Percentiles rank a stretch among this genome's conserved stretches.
These are phyloP conservation scores for Xylocampa areola DNA, from an alignment of 2,888 invertebrate genomes.

Conservation along the genomic window DNA sequence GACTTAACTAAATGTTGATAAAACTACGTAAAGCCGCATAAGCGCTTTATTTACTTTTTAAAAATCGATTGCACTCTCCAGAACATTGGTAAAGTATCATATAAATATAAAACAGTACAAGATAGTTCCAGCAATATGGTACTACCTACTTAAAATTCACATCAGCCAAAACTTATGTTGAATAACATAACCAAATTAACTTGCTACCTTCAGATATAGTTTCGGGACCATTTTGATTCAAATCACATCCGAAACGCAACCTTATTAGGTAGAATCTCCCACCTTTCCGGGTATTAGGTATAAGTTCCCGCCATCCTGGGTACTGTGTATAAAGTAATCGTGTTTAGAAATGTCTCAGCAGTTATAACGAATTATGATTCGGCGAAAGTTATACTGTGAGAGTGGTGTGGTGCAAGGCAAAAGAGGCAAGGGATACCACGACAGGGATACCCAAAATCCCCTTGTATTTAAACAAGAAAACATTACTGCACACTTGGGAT, in stretches of 20 bases:
- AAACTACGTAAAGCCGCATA: no score
- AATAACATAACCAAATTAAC: slow-evolving; percentile 49
- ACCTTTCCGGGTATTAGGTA: no score
- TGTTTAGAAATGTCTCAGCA: slow-evolving; percentile 63
- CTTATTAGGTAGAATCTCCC: no score
- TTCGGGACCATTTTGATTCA: slow-evolving; percentile 51
- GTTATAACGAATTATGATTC: slow-evolving; percentile 70
- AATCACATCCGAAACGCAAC: slow-evolving; percentile 42
- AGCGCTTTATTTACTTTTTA: no score
- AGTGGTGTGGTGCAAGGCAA: slow-evolving; percentile 17
- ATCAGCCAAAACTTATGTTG: slow-evolving; percentile 43
- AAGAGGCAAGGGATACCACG: background rate
- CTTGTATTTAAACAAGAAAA: no score
- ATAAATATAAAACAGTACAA: no score
- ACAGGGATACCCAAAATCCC: no score
- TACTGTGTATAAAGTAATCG: slow-evolving; percentile 33
- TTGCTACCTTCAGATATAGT: slow-evolving; percentile 40
- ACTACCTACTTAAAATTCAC: slow-evolving; percentile 45
- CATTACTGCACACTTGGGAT: no score
- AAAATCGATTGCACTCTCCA: no score
- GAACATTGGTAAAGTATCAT: no score
- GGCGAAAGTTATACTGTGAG: slow-evolving; percentile 60
- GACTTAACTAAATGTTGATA: no score
- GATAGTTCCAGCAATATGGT: slow-evolving; percentile 47
- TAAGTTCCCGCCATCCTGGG: slow-evolving; percentile 20